Conservation (phyloP, 2,888 invertebrate species). For the Sphecodes monilicornis region DNA sequence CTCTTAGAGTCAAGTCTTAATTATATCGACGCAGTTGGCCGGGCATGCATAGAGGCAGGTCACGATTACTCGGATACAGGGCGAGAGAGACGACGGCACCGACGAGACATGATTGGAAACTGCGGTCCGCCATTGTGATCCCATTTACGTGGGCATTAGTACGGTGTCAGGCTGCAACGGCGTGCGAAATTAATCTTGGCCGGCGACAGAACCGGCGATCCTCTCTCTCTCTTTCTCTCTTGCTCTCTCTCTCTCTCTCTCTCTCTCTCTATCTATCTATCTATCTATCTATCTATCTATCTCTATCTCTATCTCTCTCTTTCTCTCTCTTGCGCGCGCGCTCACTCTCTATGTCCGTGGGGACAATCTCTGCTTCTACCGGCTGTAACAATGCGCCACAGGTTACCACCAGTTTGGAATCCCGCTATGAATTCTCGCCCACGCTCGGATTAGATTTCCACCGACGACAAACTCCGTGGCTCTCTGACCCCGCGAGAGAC, state of each 20-base stretch:
- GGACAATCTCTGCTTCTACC: constrained; percentile 67
- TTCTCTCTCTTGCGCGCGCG: not conserved
- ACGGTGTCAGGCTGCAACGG: constrained; percentile 76
- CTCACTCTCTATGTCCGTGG: constrained; percentile 40
- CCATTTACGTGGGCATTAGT: constrained; percentile 81
- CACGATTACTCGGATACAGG: constrained; percentile 73
- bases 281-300: not conserved
- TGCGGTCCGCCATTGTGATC: constrained; percentile 81
- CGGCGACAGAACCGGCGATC: constrained; percentile 65
- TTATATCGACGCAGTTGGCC: constrained; percentile 72
- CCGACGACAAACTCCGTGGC: constrained; percentile 35
- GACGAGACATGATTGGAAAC: constrained; percentile 78
- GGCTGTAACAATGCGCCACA: constrained; percentile 70
- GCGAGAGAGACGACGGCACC: constrained; percentile 51
- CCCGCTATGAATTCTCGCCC: constrained; percentile 64
- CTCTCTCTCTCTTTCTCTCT: constrained; percentile 13
- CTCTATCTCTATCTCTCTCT: not conserved
- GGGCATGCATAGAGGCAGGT: constrained; percentile 64
- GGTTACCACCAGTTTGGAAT: constrained; percentile 67
- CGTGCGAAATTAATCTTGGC: constrained; percentile 80
- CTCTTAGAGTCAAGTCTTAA: constrained; percentile 70
- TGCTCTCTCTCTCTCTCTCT: not conserved
- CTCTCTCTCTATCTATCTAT: not conserved
- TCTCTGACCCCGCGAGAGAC: constrained; percentile 20
- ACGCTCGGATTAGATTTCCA: constrained; percentile 65